Base-by-base conservation (phyloP, 2,888 invertebrate species). In the Nemoura dubitans region DNA sequence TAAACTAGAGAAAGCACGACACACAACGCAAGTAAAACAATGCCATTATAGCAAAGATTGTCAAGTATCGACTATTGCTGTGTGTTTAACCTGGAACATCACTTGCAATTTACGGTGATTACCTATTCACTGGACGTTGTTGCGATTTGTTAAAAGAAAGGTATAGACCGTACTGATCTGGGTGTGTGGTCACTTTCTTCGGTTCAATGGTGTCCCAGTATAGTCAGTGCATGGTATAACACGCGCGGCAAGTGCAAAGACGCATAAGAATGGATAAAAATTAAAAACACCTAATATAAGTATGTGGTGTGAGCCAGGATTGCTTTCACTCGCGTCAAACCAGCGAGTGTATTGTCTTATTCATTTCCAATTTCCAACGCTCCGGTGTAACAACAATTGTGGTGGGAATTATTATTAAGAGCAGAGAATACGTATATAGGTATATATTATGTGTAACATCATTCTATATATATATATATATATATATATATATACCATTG, bases 111-210 rank as follows among this genome's bases (percentile, higher is more conserved):
- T 59, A 59, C 16, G 6, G 14, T 59, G 14, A 59, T 10, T 59
- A n/a, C n/a, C n/a, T n/a, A 59, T 59, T 59, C 59, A 59, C 21
- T 1, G 10, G 59, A 59, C 59, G 59, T 21, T 1, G 2, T 3
- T 59, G 14, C 21, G 59, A 59, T 59, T 59, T 59, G 59, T 59
- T 1, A 59, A 21, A 59, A 59, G 59, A 59, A 59, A 59, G 59
- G 59, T 59, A 14, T 59, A 7, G 21, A 21, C 14, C 59, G 59
- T 21, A 59, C 14, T 59, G 14, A 36, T 36, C 21, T 16, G 59
- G 21, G 10, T 28, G 28, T 81, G 28, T 30, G 29, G 81, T 81
- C 28, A 81, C 81, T 81, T 81, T 81, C 81, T 81, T 81, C 28
- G 29, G 27, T 6, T 80, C 27, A 29, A 30, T 81, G 81, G 81